Percentiles rank a stretch among this genome's conserved stretches.
Evolutionary conservation across 1,140 invertebrate species (phyloP).

Genomic region (Pomacea maculata): DNA sequence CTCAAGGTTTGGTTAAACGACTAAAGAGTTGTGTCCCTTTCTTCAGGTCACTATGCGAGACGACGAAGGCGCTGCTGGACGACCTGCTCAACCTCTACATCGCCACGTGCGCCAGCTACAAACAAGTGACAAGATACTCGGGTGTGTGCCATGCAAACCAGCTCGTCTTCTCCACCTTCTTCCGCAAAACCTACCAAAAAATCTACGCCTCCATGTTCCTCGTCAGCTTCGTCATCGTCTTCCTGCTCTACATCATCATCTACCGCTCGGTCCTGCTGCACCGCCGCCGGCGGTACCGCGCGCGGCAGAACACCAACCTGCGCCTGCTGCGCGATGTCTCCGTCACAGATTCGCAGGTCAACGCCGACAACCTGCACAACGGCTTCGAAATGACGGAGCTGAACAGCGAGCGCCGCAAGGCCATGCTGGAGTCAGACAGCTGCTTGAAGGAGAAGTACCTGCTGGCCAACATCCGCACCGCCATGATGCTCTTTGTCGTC

Average conservation of each 20-base stretch:
- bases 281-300: constrained; percentile 38
- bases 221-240: constrained; percentile 47
- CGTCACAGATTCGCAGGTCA: constrained; percentile 32
- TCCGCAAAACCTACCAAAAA: constrained; percentile 52
- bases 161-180: constrained; percentile 36
- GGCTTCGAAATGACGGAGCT: constrained; percentile 16
- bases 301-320: constrained; percentile 38
- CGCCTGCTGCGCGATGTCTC: constrained; percentile 39
- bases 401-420: constrained; percentile 14
- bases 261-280: constrained; percentile 49
- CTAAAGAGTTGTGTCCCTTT: background rate
- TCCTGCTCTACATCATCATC: constrained; percentile 55
- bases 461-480: constrained; percentile 58
- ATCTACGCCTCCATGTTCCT: constrained; percentile 53
- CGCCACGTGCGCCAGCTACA: background rate
- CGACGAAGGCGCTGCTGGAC: background rate
- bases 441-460: constrained; percentile 47
- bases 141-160: constrained; percentile 42
- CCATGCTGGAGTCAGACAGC: constrained; percentile 29
- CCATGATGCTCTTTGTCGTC: constrained; percentile 60
- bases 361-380: constrained; percentile 3
- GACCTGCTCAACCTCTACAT: background rate
- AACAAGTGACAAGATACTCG: constrained; percentile 23
- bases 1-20: too few relatives aligned
- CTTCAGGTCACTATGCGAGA: background rate